A percentile compares a stretch with the other conserved stretches of the same genome.
phyloP scores from a whole-genome alignment of 1,140 invertebrate species.

The Drosophila subobscura region DNA sequence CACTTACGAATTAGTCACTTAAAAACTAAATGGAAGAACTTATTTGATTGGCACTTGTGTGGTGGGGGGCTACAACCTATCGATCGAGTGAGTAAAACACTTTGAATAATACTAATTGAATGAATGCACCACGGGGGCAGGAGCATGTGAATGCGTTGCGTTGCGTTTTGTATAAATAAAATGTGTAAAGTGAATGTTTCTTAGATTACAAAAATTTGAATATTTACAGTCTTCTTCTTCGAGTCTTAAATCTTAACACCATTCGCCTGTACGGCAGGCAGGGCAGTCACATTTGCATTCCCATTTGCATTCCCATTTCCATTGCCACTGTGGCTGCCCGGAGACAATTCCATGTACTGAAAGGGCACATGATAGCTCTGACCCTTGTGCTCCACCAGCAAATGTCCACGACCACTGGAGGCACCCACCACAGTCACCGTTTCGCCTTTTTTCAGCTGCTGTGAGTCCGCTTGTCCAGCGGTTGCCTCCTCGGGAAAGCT shows the following conservation, averaged over 20 bases:
- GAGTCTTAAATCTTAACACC: conserved; percentile 58
- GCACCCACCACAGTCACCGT: conserved; percentile 92
- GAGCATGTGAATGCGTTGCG: conserved; percentile 1
- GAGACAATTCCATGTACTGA: conserved; percentile 88
- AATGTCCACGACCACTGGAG: conserved; percentile 90
- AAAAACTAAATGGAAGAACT: conserved; percentile 61
- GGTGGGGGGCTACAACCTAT: conserved; percentile 61
- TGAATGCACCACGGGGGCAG: conserved; percentile 19
- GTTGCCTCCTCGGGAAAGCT: conserved; percentile 89
- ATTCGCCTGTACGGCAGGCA: conserved; percentile 29
- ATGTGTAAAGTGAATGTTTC: no score
- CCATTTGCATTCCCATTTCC: conserved; percentile 17
- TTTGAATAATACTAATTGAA: conserved; percentile 54
- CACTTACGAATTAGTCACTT: conserved; percentile 17
- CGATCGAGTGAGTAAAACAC: conserved; percentile 32
- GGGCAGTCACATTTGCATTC: background rate
- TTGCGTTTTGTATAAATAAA: no score
- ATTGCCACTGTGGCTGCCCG: conserved; percentile 26
- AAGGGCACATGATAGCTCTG: conserved; percentile 92
- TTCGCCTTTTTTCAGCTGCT: conserved; percentile 89
- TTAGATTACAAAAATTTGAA: conserved; percentile 1
- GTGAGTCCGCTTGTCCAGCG: conserved; percentile 73
- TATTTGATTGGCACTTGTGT: conserved; percentile 71
- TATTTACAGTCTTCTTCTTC: conserved; percentile 62
- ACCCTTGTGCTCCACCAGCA: conserved; percentile 93